Evolutionary conservation across 2,888 invertebrate genomes (phyloP).

Genomic region (Andrena trimmerana): DNA sequence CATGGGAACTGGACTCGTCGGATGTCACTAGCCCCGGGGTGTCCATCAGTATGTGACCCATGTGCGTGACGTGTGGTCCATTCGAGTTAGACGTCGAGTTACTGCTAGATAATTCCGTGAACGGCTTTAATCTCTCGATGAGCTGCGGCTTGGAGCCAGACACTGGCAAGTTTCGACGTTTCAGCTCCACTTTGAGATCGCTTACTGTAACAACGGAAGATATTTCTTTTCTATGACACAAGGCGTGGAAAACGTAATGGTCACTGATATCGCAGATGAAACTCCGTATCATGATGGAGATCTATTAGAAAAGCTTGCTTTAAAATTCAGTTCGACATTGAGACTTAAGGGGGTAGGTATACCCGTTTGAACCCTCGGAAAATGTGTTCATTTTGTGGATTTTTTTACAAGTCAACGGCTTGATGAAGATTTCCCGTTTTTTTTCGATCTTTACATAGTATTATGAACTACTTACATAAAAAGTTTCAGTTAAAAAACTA

Average conservation of each 20-base stretch:
- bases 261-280: too few species aligned
- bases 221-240: neutral
- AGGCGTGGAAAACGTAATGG: too few species aligned
- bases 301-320: too few species aligned
- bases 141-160: conserved; percentile 98
- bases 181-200: conserved; percentile 97
- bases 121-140: conserved; percentile 95
- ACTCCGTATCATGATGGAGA: neutral
- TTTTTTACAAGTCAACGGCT: too few species aligned
- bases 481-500: too few species aligned
- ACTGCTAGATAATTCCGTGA: conserved; percentile 84
- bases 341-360: too few species aligned
- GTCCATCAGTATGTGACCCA: conserved; percentile 85
- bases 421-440: too few species aligned
- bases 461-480: too few species aligned
- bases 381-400: too few species aligned
- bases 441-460: too few species aligned
- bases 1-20: conserved; percentile 82
- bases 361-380: too few species aligned
- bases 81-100: conserved; percentile 79
- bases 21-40: conserved; percentile 82
- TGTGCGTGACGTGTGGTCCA: conserved; percentile 83
- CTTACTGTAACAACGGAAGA: conserved; percentile 87
- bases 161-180: conserved; percentile 96
- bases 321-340: too few species aligned